Evolutionary conservation across 1,140 invertebrate genomes (phyloP), one percentile per base, ranked within the genome.

Genomic region (Macrosteles quadrilineatus): DNA sequence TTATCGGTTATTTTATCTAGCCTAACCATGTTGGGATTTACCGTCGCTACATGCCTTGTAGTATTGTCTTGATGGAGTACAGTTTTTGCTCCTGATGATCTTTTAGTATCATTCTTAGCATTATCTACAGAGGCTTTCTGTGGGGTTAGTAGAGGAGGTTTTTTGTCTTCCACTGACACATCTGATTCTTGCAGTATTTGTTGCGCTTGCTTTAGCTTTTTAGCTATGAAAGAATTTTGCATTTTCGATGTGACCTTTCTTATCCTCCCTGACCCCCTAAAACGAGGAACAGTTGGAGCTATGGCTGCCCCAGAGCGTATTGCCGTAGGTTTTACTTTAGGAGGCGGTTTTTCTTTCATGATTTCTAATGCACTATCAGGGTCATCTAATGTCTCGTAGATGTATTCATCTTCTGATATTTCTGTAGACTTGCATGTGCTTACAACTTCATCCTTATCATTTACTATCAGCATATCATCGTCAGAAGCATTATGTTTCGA

Each of bases 371-470:
- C 23, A 59, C 21, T 27, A 25, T 59, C 55, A 21, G 55, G 55
- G 23, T 59, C 55, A 30, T 59, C 55, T 23, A 59, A n/a, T 11
- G 55, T 59, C n/a, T 30, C 55, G n/a, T 59, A 59, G n/a, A 59
- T 59, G 27, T 59, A 59, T 23, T 59, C 55, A 30, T 59, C 55
- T 30, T 59, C 55, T 59, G 21, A 25, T 23, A 59, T 27, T 23
- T 59, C 55, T 59, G 23, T 30, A 23, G 55, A 30, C 27, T 59
- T 59, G 55, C 55, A 59, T 2, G 55, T 59, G 9, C 25, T 25
- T 1, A 59, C 55, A 14, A 59, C 23, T 29, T 59, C 55, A 59
- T 59, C 27, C 25, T 59, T 59, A 30, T 59, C 55, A n/a, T 59
- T 29, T 12, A 59, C 23, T 27, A 59, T 59, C 9, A 59, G 55